Percentiles rank a stretch among this genome's conserved stretches.
Evolutionary conservation across 2,797 vertebrate species (phyloP).

Genomic region (Sciaenops ocellatus): DNA sequence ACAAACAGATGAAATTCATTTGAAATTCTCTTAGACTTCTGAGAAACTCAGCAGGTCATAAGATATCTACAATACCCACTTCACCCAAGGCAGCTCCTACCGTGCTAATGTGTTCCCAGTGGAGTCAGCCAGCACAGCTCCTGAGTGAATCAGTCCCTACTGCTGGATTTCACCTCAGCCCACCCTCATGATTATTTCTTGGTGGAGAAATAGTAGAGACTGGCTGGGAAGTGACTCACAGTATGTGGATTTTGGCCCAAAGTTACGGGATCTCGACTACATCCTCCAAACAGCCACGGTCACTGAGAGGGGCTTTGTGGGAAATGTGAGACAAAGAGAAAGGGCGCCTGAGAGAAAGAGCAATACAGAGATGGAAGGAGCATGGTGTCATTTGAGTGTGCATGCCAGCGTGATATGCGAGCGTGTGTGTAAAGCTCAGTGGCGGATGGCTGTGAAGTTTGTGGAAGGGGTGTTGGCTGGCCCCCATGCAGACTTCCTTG

Average conservation of each 20-base stretch:
- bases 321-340: conserved; percentile 58
- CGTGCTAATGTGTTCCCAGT: conserved; percentile 22
- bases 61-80: conserved; percentile 13
- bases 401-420: conserved; percentile 34
- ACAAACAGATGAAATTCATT: conserved; percentile 4
- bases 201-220: conserved; percentile 36
- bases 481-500: conserved; percentile 83
- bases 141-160: conserved; percentile 39
- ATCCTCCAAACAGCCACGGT: conserved; percentile 39
- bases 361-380: conserved; percentile 30
- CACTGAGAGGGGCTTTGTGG: conserved; percentile 46
- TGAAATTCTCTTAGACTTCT: conserved; percentile 7
- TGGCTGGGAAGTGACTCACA: conserved; percentile 65
- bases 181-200: conserved; percentile 50
- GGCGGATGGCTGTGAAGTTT: conserved; percentile 84
- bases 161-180: conserved; percentile 57
- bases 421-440: conserved; percentile 59
- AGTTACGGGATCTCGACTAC: conserved; percentile 42
- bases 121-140: conserved; percentile 14
- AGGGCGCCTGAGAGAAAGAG: conserved; percentile 16
- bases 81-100: conserved; percentile 1
- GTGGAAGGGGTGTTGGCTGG: conserved; percentile 81
- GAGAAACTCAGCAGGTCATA: conserved; percentile 29
- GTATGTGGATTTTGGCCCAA: conserved; percentile 64
- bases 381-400: conserved; percentile 17